Conservation (phyloP, 1,140 invertebrate species). For the Pachyrhynchus sulphureomaculatus region DNA sequence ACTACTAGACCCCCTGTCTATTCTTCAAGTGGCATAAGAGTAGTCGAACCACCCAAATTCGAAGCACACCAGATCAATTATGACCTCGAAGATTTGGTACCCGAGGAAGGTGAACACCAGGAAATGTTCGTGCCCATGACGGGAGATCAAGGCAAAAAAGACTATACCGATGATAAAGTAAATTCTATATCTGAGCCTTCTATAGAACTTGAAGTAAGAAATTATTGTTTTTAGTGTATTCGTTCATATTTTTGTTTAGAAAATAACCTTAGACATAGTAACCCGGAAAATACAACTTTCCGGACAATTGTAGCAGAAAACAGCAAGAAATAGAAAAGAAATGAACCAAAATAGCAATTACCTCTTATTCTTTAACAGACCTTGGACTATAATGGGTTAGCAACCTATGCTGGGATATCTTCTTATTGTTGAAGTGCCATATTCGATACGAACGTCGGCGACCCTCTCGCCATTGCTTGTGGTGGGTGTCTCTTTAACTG, state of each 20-base stretch:
- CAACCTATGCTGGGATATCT: too few relatives aligned
- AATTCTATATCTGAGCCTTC: constrained; percentile 10
- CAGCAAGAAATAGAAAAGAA: too few relatives aligned
- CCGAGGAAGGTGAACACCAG: constrained; percentile 15
- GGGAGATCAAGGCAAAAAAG: neutral
- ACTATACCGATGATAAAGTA: neutral
- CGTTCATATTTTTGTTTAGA: neutral
- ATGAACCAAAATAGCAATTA: too few relatives aligned
- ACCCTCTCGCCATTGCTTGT: too few relatives aligned
- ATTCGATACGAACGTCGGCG: too few relatives aligned
- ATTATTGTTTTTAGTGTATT: neutral
- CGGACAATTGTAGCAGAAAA: too few relatives aligned
- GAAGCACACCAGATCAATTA: constrained; percentile 15
- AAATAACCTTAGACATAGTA: too few relatives aligned
- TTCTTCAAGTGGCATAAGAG: constrained; percentile 14
- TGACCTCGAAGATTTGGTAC: constrained; percentile 27
- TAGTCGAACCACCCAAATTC: constrained; percentile 27
- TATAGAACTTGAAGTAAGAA: constrained; percentile 20
- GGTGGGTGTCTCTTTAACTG: too few relatives aligned
- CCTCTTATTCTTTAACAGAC: too few relatives aligned
- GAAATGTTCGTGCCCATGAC: constrained; percentile 2
- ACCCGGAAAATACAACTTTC: too few relatives aligned
- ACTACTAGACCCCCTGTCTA: neutral
- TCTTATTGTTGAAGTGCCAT: too few relatives aligned
- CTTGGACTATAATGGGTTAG: too few relatives aligned